Evolutionary conservation across 1,140 invertebrate genomes (phyloP).

Genomic region (Dendrolimus kikuchii): DNA sequence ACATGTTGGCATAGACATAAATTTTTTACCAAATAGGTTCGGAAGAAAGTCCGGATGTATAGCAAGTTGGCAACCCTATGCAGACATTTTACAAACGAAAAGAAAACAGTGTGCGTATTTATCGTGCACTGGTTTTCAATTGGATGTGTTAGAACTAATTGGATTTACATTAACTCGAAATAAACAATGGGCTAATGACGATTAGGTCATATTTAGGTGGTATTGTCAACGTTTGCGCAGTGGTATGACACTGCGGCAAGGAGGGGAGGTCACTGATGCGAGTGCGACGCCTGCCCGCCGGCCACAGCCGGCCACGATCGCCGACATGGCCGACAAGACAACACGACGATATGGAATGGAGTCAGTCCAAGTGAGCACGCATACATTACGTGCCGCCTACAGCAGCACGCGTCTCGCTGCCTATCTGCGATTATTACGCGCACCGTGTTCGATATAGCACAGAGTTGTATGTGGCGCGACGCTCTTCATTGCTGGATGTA

Average conservation of each 20-base stretch:
- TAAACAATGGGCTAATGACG: constrained; percentile 29
- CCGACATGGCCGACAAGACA: constrained; percentile 17
- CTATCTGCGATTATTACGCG: constrained; percentile 2
- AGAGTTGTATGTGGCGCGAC: constrained; percentile 14
- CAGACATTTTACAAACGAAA: no score
- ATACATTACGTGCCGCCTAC: constrained; percentile 57
- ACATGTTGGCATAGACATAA: no score
- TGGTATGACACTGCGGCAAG: constrained; percentile 12
- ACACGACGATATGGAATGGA: constrained; percentile 30
- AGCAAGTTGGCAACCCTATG: no score
- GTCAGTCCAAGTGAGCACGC: constrained; percentile 44
- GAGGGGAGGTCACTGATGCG: constrained; percentile 38
- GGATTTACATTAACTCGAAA: constrained; percentile 8
- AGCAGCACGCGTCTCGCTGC: constrained; percentile 5
- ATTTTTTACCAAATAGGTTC: no score
- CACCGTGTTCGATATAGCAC: background rate
- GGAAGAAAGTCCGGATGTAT: no score
- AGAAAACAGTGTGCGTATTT: no score
- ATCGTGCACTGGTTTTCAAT: background rate
- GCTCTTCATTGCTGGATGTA: constrained; percentile 36
- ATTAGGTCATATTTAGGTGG: constrained; percentile 53
- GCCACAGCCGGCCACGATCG: constrained; percentile 7
- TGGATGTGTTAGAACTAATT: background rate
- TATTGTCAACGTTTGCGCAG: constrained; percentile 38
- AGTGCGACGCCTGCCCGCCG: constrained; percentile 41